Evolutionary conservation across 2,113 vertebrate species (phyloP).

Genomic region (Gobiocypris rarus): DNA sequence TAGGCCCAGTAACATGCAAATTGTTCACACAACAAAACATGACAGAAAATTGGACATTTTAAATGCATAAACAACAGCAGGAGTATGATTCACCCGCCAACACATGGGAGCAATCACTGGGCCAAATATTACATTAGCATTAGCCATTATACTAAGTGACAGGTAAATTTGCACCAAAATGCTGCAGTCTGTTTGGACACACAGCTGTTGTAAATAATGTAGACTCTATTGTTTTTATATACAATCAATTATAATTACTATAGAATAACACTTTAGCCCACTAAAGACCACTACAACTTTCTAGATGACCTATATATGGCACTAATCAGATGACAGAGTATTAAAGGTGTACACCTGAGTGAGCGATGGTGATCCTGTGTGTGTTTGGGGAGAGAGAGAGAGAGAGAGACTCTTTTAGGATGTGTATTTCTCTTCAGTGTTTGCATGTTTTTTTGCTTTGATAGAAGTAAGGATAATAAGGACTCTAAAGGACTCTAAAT

Average conservation of each 20-base stretch:
- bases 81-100: not conserved
- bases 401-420: not conserved
- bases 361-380: not conserved
- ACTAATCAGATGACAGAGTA: constrained; percentile 24
- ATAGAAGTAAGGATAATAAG: not conserved
- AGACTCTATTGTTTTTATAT: not conserved
- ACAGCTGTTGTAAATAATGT: not conserved
- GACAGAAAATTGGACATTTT: constrained; percentile 6
- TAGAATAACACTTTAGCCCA: not conserved
- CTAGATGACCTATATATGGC: constrained; percentile 10
- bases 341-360: constrained; percentile 14
- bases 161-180: not conserved
- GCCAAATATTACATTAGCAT: constrained; percentile 10
- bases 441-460: not conserved
- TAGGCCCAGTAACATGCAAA: not conserved
- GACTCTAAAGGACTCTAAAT: not conserved
- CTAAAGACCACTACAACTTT: not conserved
- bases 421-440: not conserved
- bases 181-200: not conserved
- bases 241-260: not conserved
- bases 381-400: not conserved
- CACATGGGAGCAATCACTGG: not conserved
- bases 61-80: constrained; percentile 29
- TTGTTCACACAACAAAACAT: not conserved
- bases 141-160: constrained; percentile 1